Conservation (phyloP, 2,888 invertebrate species). For the Norana najaformis region DNA sequence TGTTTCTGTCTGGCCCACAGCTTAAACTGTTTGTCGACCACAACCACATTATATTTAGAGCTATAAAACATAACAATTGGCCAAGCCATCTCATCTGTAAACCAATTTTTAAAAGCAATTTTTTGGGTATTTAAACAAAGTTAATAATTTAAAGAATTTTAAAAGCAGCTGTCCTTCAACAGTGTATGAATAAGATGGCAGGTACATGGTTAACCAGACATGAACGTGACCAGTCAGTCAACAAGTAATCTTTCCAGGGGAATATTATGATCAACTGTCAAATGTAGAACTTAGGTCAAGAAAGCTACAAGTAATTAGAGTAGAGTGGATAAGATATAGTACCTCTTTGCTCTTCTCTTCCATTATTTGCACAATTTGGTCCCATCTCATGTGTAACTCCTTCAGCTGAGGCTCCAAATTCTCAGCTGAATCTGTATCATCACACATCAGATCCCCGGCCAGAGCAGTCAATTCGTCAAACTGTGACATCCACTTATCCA, state of each 20-base stretch:
- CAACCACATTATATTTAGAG: no score
- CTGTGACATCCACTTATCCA: constrained; percentile 68
- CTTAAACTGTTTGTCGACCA: no score
- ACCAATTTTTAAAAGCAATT: no score
- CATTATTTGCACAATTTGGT: constrained; percentile 65
- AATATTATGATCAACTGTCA: not conserved
- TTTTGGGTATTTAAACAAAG: no score
- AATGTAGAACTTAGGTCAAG: not conserved
- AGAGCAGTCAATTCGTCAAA: constrained; percentile 67
- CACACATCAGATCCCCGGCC: constrained; percentile 65
- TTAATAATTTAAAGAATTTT: no score
- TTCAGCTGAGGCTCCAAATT: constrained; percentile 53
- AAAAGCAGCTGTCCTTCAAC: no score
- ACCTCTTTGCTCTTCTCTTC: constrained; percentile 64
- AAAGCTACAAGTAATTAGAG: not conserved
- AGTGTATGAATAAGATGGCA: no score
- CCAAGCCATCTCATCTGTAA: no score
- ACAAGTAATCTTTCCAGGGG: no score
- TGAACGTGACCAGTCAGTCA: no score
- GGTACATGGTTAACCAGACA: not conserved
- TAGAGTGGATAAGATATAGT: not conserved
- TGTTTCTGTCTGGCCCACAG: no score
- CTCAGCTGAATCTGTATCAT: constrained; percentile 50
- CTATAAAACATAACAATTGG: no score
- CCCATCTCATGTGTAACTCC: constrained; percentile 64